A percentile compares a stretch with the other conserved stretches of the same genome.
These are phyloP conservation scores for Tenualosa thibaudeaui DNA, from an alignment of 2,797 vertebrate genomes.

Conservation along the genomic window DNA sequence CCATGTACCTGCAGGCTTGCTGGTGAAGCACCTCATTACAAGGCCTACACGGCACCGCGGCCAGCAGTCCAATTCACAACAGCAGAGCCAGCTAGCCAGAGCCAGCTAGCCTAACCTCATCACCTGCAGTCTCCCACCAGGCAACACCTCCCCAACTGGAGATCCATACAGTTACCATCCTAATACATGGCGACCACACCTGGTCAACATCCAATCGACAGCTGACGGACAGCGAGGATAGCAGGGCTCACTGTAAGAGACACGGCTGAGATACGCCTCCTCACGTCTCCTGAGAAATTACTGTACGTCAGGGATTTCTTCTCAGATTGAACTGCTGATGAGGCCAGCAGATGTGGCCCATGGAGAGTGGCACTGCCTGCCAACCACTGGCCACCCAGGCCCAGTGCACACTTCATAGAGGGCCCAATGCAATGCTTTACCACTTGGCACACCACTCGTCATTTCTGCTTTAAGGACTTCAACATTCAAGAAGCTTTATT, in stretches of 20 bases:
- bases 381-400: neutral
- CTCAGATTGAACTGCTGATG: neutral
- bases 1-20: constrained; percentile 8
- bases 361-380: neutral
- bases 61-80: neutral
- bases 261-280: neutral
- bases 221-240: neutral
- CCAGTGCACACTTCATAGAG: neutral
- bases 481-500: too few relatives aligned
- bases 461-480: neutral
- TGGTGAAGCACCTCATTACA: neutral
- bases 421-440: neutral
- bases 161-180: neutral
- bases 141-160: neutral
- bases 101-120: neutral
- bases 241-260: neutral
- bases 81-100: neutral
- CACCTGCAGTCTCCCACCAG: neutral
- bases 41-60: neutral
- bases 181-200: neutral
- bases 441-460: neutral
- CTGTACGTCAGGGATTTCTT: neutral
- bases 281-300: neutral
- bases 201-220: neutral
- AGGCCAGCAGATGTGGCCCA: neutral